These are phyloP conservation scores for Matsumyia berberina DNA, from an alignment of 2,888 invertebrate species.

Conservation along the genomic window DNA sequence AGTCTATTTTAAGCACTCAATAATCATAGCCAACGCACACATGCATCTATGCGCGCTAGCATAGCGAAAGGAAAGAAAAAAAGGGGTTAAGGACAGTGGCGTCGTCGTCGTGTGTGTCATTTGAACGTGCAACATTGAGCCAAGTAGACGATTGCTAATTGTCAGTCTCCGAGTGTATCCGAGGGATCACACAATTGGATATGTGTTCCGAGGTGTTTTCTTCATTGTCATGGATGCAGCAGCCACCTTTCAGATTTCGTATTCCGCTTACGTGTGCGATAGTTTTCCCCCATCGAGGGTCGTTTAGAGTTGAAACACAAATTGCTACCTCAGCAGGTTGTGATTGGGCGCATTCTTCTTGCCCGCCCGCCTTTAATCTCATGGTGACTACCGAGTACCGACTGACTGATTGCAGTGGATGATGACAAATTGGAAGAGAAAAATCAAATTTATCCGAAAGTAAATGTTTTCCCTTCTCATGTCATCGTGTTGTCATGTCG, in stretches of 20 bases:
- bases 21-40: conserved; percentile 29
- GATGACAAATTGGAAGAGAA: conserved; percentile 34
- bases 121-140: conserved; percentile 51
- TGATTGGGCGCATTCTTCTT: conserved; percentile 27
- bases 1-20: conserved; percentile 59
- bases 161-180: conserved; percentile 39
- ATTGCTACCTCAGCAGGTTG: conserved; percentile 15
- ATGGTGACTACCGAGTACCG: too few relatives aligned
- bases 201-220: background rate
- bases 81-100: conserved; percentile 64
- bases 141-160: conserved; percentile 51
- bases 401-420: background rate
- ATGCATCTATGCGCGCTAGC: background rate
- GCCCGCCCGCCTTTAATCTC: too few relatives aligned
- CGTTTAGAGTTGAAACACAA: conserved; percentile 9
- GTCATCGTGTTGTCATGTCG: background rate
- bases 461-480: conserved; percentile 16
- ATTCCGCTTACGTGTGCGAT: conserved; percentile 11
- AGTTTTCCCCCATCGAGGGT: background rate
- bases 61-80: conserved; percentile 49
- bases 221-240: conserved; percentile 13
- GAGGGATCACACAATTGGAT: conserved; percentile 23
- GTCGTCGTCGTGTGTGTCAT: conserved; percentile 9
- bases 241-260: background rate
- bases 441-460: conserved; percentile 42